Base-by-base conservation (phyloP, 2,113 vertebrate species). In the Neogale vison region DNA sequence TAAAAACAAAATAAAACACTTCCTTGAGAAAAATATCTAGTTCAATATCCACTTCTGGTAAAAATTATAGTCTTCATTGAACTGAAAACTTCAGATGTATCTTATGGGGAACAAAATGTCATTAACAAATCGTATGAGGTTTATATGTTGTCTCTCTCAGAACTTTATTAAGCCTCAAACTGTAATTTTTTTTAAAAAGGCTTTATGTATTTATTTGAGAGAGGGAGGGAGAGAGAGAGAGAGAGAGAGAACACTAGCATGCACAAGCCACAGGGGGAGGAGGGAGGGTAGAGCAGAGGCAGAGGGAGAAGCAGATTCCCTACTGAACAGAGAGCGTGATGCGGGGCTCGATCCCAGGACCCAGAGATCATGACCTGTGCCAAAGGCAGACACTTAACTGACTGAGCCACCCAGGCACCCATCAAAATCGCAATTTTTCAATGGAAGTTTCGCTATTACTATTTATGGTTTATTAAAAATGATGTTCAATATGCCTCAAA, bases 401-500 rank as follows among this genome's bases (percentile, higher is more conserved):
- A 65, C 63, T 17, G 63, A 34, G 31, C 14, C 63, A 65, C 72
- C 39, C 6, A 45, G 72, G 47, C 5, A 5, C 20, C 5, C 31
- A 34, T 1, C 81, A 61, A 90, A 82, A 93, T 42, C 29, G 11
- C 90, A 74, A 34, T 71, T 63, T 88, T 88, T 83, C 74, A 36
- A 79, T 15, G 3, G 21, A 74, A 81, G n/a, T 65, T 81, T 95
- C 59, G 65, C 85, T 92, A 92, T 47, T 88, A 71, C 69, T 80
- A 98, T 96, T 97, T 93, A 94, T 90, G 65, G 96, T 63, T 96
- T 96, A 97, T 87, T 93, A 65, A 77, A 31, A 95, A 83, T 47
- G 57, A 89, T 77, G 98, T 96, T 97, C 98, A 97, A 97, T 96
- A 84, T 97, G 81, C 47, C 72, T 65, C 59, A 90, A 86, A 95